Evolutionary conservation across 2,888 invertebrate species (phyloP), one percentile per base, ranked within the genome.

Genomic region (Polyommatus iphigenia): DNA sequence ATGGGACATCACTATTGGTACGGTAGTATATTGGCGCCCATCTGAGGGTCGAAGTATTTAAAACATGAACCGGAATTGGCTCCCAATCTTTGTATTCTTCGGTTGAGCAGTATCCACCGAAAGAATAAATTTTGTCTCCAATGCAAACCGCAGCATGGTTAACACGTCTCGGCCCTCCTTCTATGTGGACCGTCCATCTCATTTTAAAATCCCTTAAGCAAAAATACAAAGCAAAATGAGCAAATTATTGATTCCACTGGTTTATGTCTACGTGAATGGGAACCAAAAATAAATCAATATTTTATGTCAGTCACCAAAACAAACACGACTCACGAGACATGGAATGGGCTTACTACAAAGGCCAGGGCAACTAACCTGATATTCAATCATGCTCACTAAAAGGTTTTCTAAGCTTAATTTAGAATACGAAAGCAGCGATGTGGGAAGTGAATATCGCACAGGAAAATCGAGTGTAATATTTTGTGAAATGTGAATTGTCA

Each of bases 61-160:
- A 92, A 18, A 98, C 95, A 90, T 98, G 97, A 2, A 98, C 96
- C 87, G 98, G 98, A 87, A 99, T 98, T 0, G 97, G 96, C 59
- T 96, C 95, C 88, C 95, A 96, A 80, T 95, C 95, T 79, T 95
- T 95, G 85, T 97, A 97, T 85, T 97, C 96, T 84, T 97, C 97
- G 13, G 97, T 97, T 0, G 98, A 97, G 87, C 97, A 98, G 87
- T 98, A 99, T 41, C 99, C 99, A 62, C 99, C 98, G 88, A 99
- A 98, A 0, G 98, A 97, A 89, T 96, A 98, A 81, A 99, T 97
- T 85, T 95, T 96, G 82, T 97, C 96, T 32, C 96, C 96, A 67
- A 98, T 96, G 79, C 96, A 95, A 36, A 97, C 98, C 6, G 98
- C 98, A n/a, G 98, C 98, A 95, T 98, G 98, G 89, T 98, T 98